Conservation (phyloP, 2,113 vertebrate genomes). For the Fregata magnificens region DNA sequence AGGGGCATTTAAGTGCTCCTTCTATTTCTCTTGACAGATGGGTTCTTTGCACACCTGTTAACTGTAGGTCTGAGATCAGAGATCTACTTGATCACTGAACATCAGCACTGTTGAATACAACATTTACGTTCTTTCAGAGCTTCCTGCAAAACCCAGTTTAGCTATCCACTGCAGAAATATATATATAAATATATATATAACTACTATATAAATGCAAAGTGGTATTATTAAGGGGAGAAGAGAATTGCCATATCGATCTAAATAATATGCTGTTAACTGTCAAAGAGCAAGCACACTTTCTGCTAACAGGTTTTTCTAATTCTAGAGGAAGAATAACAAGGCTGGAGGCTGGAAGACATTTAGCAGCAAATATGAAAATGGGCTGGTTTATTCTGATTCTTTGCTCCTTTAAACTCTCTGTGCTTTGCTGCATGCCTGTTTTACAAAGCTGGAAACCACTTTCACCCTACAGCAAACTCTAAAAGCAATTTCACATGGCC, state of each 20-base stretch:
- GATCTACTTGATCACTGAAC: not conserved
- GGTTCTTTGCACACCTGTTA: not conserved
- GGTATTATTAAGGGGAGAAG: slow-evolving; percentile 15
- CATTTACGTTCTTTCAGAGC: not conserved
- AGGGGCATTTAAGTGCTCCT: not conserved
- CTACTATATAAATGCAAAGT: not conserved
- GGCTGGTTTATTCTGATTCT: not conserved
- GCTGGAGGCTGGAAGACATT: slow-evolving; percentile 15
- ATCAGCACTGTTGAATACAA: not conserved
- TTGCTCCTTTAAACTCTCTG: not conserved
- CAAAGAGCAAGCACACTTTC: slow-evolving; percentile 20
- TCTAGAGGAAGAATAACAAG: slow-evolving; percentile 29
- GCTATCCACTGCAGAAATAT: not conserved
- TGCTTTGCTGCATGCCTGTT: not conserved
- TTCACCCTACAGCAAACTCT: slow-evolving; percentile 43
- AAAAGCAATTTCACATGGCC: slow-evolving; percentile 22
- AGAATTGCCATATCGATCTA: slow-evolving; percentile 34
- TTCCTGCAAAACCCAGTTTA: not conserved
- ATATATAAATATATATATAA: not conserved
- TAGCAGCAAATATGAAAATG: slow-evolving; percentile 39
- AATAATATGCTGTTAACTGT: slow-evolving; percentile 12
- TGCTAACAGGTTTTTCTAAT: slow-evolving; percentile 22
- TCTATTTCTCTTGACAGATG: not conserved
- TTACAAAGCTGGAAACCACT: slow-evolving; percentile 28
- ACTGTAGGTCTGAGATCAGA: not conserved